Evolutionary conservation across 2,113 vertebrate genomes (phyloP).

Genomic region (Spea multiplicata): DNA sequence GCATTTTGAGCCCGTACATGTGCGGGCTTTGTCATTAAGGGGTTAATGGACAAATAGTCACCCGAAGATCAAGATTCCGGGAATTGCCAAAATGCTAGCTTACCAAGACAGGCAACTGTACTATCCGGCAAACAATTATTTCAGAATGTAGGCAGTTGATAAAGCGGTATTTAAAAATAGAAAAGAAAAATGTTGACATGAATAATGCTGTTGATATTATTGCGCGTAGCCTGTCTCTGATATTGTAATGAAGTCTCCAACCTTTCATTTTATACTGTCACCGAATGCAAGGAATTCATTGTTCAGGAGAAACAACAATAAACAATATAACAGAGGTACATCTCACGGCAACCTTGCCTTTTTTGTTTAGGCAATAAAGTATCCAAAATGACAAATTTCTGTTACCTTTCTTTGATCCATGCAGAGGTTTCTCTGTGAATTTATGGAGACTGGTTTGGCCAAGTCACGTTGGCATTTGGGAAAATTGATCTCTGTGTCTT

Average conservation of each 20-base stretch:
- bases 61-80: no score
- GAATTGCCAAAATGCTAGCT: no score
- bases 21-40: no score
- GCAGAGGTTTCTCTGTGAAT: conserved; percentile 19
- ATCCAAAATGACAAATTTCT: conserved; percentile 33
- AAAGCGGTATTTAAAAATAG: no score
- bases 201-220: no score
- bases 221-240: neutral
- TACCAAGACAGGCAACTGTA: no score
- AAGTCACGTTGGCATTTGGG: conserved; percentile 25
- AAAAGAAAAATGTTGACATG: no score
- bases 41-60: no score
- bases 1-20: no score
- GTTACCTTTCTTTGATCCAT: conserved; percentile 35
- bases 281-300: conserved; percentile 27
- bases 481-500: conserved; percentile 38
- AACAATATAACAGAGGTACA: conserved; percentile 40
- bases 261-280: conserved; percentile 22
- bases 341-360: conserved; percentile 37
- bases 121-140: no score
- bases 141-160: no score
- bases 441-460: conserved; percentile 27
- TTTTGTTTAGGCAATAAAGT: conserved; percentile 36
- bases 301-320: conserved; percentile 28
- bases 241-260: conserved; percentile 32